These are phyloP conservation scores for Erebia palarica DNA, from an alignment of 2,888 invertebrate genomes.

Conservation along the genomic window DNA sequence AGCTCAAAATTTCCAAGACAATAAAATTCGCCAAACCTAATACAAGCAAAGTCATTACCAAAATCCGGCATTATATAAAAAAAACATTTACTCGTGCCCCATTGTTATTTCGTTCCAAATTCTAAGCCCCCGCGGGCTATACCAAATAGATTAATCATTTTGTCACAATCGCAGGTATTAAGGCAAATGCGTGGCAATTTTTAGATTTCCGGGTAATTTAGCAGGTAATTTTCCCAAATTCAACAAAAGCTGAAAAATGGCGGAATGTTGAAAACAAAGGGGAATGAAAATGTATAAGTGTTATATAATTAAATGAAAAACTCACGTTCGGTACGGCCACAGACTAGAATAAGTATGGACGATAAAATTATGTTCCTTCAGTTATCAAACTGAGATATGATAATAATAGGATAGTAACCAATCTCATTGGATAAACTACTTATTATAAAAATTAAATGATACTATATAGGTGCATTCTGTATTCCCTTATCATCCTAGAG, in stretches of 20 bases:
- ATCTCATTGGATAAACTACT: no score
- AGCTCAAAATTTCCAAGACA: background rate
- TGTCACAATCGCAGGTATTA: constrained; percentile 31
- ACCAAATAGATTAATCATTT: constrained; percentile 33
- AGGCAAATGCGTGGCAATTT: constrained; percentile 15
- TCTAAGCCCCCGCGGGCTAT: constrained; percentile 27
- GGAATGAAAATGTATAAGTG: constrained; percentile 14
- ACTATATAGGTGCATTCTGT: no score
- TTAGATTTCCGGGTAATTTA: constrained; percentile 21
- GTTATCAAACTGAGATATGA: no score
- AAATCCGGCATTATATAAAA: no score
- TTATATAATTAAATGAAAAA: constrained; percentile 20
- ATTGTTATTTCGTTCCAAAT: constrained; percentile 26
- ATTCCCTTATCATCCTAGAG: no score
- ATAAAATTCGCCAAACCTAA: background rate
- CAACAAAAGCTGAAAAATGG: constrained; percentile 19
- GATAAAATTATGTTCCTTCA: no score
- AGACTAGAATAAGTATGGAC: background rate
- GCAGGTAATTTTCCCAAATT: constrained; percentile 14
- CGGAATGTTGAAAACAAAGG: constrained; percentile 16
- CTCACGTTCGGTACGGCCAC: background rate
- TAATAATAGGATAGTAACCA: no score
- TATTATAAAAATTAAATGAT: no score
- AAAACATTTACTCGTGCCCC: background rate
- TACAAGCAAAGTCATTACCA: background rate